Evolutionary conservation across 2,113 vertebrate species (phyloP).

Genomic region (Callocephalon fimbriatum): DNA sequence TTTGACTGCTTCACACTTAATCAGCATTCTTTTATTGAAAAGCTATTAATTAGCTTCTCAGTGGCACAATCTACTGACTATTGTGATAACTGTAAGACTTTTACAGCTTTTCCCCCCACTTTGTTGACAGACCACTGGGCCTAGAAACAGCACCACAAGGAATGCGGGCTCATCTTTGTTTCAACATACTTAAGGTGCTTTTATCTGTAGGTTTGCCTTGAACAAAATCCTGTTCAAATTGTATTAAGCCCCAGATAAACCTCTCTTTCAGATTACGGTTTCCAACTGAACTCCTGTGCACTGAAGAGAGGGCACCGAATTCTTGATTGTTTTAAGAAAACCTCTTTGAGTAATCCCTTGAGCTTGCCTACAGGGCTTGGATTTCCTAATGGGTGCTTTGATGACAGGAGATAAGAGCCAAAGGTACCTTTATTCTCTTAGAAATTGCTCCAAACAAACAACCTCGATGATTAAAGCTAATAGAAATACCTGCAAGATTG

Average conservation of each 20-base stretch:
- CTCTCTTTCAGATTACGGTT: slow-evolving; percentile 72
- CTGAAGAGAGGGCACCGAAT: slow-evolving; percentile 69
- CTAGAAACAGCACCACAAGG: slow-evolving; percentile 38
- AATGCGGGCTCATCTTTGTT: slow-evolving; percentile 68
- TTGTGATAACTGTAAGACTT: slow-evolving; percentile 43
- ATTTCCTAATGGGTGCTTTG: slow-evolving; percentile 85
- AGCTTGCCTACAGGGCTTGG: slow-evolving; percentile 79
- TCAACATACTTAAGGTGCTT: slow-evolving; percentile 63
- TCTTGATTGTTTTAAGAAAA: slow-evolving; percentile 76
- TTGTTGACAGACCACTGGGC: slow-evolving; percentile 35
- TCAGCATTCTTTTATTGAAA: slow-evolving; percentile 53
- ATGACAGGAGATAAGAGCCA: slow-evolving; percentile 86
- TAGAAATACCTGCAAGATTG: slow-evolving; percentile 84
- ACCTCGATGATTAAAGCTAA: slow-evolving; percentile 84
- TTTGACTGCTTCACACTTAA: not conserved
- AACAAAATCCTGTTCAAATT: slow-evolving; percentile 79
- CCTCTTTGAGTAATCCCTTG: slow-evolving; percentile 82
- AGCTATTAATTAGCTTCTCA: slow-evolving; percentile 47
- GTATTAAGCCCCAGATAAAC: slow-evolving; percentile 71
- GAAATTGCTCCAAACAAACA: slow-evolving; percentile 86
- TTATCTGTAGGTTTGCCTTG: slow-evolving; percentile 72
- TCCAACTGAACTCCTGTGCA: slow-evolving; percentile 59
- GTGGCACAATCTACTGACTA: not conserved
- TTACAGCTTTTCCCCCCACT: not conserved
- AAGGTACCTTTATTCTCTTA: slow-evolving; percentile 84